Percentiles rank a stretch among this genome's conserved stretches.
These are phyloP conservation scores for Scomberomorus guttatus DNA, from an alignment of 2,797 vertebrate species.

Conservation along the genomic window DNA sequence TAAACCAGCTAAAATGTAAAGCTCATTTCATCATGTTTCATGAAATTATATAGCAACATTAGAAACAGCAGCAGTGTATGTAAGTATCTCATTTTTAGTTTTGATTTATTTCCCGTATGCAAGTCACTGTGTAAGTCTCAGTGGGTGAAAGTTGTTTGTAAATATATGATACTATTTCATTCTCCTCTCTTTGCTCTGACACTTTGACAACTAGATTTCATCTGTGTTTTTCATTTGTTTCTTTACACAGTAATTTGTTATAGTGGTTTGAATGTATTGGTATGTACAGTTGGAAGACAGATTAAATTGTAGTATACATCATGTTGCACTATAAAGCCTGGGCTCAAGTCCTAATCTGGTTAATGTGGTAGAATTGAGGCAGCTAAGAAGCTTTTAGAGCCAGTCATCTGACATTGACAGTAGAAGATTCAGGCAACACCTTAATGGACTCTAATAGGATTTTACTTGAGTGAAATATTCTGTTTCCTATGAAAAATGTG, in stretches of 20 bases:
- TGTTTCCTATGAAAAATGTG: conserved; percentile 27
- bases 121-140: neutral
- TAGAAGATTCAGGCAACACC: conserved; percentile 67
- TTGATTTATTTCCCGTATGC: neutral
- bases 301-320: conserved; percentile 65
- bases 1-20: conserved; percentile 2
- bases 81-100: neutral
- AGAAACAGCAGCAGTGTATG: neutral
- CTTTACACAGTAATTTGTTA: conserved; percentile 31
- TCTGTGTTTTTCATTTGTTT: conserved; percentile 37
- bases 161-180: conserved; percentile 11
- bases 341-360: conserved; percentile 76
- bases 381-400: conserved; percentile 77
- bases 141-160: neutral
- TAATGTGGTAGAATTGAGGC: conserved; percentile 78
- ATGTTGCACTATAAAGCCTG: conserved; percentile 59
- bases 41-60: neutral
- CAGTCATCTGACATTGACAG: conserved; percentile 73
- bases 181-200: conserved; percentile 6
- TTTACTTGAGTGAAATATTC: conserved; percentile 56
- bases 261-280: conserved; percentile 31
- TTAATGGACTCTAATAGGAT: conserved; percentile 71
- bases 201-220: conserved; percentile 5
- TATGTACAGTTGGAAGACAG: conserved; percentile 23
- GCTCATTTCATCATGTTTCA: neutral